Base-by-base conservation (phyloP, 2,888 invertebrate species). In the Drosophila melanosoma region DNA sequence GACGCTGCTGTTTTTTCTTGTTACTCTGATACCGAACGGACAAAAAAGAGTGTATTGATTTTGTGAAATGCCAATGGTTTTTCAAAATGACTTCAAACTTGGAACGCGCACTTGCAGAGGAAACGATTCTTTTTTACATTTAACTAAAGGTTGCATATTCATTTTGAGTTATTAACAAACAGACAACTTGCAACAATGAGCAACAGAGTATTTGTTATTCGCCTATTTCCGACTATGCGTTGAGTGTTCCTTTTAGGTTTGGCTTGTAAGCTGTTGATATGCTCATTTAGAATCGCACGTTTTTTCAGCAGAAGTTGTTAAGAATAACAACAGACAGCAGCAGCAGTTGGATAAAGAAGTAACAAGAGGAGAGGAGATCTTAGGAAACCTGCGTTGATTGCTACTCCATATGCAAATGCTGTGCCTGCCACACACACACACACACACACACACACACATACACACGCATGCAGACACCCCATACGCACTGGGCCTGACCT, bases 231-330 rank as follows among this genome's bases (percentile, higher is more conserved):
- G 15, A 32, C 20, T 72, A 38, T 60, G 61, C 59, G 61, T 62
- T 69, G 63, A 52, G 69, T 66, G 66, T 59, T 66, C 58, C 66
- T 78, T 69, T 67, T 64, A 58, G 57, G 61, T 67, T 70, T 53
- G 66, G 65, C 87, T 87, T 87, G 89, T 83, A 87, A 85, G 86
- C 89, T 86, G 87, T 85, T 85, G 90, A 90, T 87, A 90, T 86
- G 86, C 87, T 89, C 83, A 89, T 89, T 90, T 89, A 89, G 89
- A 81, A 87, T 84, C 84, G 89, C 88, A 89, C 90, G 89, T 88
- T 90, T 90, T 89, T 89, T 90, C 90, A 85, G 77, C 79, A 85
- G 90, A 89, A 90, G 82, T 90, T 89, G 89, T 89, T 86, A 90
- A 83, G 82, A 70, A 72, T 51, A 23, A 53, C 58, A 66, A 38